Percentiles rank a stretch among this genome's conserved stretches.
These are phyloP conservation scores for Drosophila macrospina DNA, from an alignment of 2,888 invertebrate species.

Conservation along the genomic window DNA sequence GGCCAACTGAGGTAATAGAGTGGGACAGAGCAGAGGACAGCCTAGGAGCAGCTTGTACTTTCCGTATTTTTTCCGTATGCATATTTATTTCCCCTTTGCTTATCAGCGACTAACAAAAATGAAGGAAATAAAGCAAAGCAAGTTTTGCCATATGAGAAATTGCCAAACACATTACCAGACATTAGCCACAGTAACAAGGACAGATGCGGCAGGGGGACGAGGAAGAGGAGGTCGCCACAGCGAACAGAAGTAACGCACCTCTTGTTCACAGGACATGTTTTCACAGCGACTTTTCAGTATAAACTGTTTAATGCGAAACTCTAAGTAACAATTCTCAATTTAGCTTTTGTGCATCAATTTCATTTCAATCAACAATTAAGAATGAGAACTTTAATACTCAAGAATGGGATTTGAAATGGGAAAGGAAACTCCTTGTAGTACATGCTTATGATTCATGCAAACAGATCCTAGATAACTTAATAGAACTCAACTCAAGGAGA, in stretches of 20 bases:
- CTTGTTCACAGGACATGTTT: not conserved
- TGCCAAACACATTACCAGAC: conserved; percentile 76
- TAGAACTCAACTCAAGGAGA: not conserved
- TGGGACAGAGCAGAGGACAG: conserved; percentile 15
- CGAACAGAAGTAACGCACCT: not conserved
- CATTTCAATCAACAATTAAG: no score
- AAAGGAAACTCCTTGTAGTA: not conserved
- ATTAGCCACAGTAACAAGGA: conserved; percentile 52
- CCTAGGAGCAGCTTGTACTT: conserved; percentile 11
- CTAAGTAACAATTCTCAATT: not conserved
- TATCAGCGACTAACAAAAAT: conserved; percentile 76
- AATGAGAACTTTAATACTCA: no score
- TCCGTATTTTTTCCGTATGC: conserved; percentile 62
- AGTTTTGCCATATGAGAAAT: conserved; percentile 65
- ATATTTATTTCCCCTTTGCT: conserved; percentile 82
- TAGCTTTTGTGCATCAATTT: not conserved
- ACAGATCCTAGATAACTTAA: not conserved
- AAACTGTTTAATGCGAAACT: not conserved
- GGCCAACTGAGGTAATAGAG: conserved; percentile 34
- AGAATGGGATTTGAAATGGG: no score
- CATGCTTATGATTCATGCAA: not conserved
- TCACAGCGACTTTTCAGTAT: not conserved
- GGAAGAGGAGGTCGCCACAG: not conserved
- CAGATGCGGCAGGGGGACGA: not conserved
- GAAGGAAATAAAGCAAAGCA: conserved; percentile 66